These are phyloP conservation scores for Eutolmus rufibarbis DNA, from an alignment of 2,888 invertebrate genomes.

Conservation along the genomic window DNA sequence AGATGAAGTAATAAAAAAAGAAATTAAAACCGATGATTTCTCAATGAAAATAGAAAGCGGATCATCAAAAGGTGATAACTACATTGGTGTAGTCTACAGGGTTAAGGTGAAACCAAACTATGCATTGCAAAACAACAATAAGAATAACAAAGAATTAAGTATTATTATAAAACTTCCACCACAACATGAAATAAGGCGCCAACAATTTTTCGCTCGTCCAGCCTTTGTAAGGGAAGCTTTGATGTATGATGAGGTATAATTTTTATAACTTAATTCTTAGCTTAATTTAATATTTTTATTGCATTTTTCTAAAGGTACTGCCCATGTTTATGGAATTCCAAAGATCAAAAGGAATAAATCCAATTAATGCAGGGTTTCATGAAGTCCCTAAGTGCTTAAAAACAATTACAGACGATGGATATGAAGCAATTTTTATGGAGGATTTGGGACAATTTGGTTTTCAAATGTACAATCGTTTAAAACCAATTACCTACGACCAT, in stretches of 20 bases:
- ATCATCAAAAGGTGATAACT: constrained; percentile 58
- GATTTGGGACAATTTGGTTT: constrained; percentile 62
- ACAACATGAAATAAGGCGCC: constrained; percentile 53
- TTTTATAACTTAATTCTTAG: background rate
- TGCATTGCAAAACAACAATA: background rate
- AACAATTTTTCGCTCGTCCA: constrained; percentile 56
- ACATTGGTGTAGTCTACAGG: constrained; percentile 56
- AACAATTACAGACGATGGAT: constrained; percentile 55
- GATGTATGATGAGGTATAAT: constrained; percentile 54
- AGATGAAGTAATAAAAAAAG: constrained; percentile 50
- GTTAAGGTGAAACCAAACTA: constrained; percentile 46
- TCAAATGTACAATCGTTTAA: constrained; percentile 62
- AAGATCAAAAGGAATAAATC: constrained; percentile 50
- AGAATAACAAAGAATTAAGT: constrained; percentile 39
- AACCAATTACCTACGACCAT: constrained; percentile 58
- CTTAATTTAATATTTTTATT: background rate
- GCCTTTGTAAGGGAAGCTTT: constrained; percentile 56
- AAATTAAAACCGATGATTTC: constrained; percentile 48
- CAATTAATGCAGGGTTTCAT: constrained; percentile 50
- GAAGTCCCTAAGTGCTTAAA: constrained; percentile 53
- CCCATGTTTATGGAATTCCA: constrained; percentile 55
- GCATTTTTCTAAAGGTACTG: constrained; percentile 50
- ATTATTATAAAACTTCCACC: constrained; percentile 58
- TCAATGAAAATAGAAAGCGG: constrained; percentile 51
- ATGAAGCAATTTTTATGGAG: constrained; percentile 64